Evolutionary conservation across 2,797 vertebrate species (phyloP).

Genomic region (Cuniculus paca): DNA sequence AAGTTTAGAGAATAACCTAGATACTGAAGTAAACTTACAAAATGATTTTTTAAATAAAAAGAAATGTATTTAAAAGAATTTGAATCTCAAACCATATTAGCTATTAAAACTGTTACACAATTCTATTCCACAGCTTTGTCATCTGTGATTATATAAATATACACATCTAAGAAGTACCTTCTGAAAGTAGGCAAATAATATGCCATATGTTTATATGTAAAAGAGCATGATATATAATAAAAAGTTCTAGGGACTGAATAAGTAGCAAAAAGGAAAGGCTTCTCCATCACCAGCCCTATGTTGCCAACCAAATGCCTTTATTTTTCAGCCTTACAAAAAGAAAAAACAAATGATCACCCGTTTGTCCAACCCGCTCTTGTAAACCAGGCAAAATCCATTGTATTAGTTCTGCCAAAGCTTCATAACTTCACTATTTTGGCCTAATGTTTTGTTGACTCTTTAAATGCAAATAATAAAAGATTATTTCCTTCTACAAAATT

Average conservation of each 20-base stretch:
- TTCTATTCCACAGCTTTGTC: neutral
- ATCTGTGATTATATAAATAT: neutral
- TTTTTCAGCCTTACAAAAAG: neutral
- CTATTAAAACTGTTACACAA: constrained; percentile 33
- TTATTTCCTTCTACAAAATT: neutral
- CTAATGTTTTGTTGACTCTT: constrained; percentile 28
- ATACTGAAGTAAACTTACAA: constrained; percentile 57
- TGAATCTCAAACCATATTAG: constrained; percentile 52
- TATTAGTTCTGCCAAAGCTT: neutral
- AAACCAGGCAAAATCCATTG: constrained; percentile 27
- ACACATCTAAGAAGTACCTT: constrained; percentile 45
- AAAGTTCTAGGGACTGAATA: constrained; percentile 8
- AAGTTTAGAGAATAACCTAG: constrained; percentile 53
- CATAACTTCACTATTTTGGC: neutral
- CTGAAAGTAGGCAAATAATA: constrained; percentile 43
- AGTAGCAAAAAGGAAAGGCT: constrained; percentile 16
- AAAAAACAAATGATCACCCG: constrained; percentile 5
- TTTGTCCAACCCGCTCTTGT: neutral
- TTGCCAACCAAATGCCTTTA: constrained; percentile 1
- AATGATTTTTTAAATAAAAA: constrained; percentile 56
- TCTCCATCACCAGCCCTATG: neutral
- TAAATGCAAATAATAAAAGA: constrained; percentile 38
- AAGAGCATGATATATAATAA: neutral
- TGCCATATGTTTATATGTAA: neutral
- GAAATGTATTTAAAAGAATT: constrained; percentile 54